Percentiles rank a stretch among this genome's conserved stretches.
These are phyloP conservation scores for Buathra laborator DNA, from an alignment of 2,888 invertebrate genomes.

Conservation along the genomic window DNA sequence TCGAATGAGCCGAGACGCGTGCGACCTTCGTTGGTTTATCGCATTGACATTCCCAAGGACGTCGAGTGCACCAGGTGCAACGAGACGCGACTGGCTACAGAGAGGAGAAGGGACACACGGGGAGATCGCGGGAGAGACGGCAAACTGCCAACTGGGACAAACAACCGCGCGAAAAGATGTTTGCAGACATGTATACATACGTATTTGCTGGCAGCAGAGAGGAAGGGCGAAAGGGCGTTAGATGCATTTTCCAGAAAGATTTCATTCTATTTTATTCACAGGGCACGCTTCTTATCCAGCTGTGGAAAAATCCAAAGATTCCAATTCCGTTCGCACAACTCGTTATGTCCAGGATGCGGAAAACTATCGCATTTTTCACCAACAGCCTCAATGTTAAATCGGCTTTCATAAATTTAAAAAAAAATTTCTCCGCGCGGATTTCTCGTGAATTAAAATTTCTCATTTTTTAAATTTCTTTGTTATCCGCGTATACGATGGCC, in stretches of 20 bases:
- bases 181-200: conserved; percentile 17
- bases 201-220: conserved; percentile 11
- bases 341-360: conserved; percentile 5
- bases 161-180: conserved; percentile 48
- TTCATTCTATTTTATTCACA: conserved; percentile 21
- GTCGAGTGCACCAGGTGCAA: conserved; percentile 53
- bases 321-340: conserved; percentile 10
- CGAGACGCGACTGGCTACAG: conserved; percentile 44
- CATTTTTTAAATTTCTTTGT: too few species aligned
- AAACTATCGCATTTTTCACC: conserved; percentile 12
- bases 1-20: conserved; percentile 30
- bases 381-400: neutral
- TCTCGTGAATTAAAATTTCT: neutral
- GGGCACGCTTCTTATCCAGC: neutral
- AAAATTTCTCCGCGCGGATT: neutral
- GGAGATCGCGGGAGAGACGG: conserved; percentile 40
- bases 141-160: conserved; percentile 65
- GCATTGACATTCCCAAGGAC: conserved; percentile 59
- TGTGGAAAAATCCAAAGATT: neutral
- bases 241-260: conserved; percentile 42
- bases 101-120: conserved; percentile 15
- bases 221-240: neutral
- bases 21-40: conserved; percentile 53
- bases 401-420: neutral
- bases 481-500: too few species aligned